Conservation (phyloP, 2,113 vertebrate genomes). For the Mastomys coucha region DNA sequence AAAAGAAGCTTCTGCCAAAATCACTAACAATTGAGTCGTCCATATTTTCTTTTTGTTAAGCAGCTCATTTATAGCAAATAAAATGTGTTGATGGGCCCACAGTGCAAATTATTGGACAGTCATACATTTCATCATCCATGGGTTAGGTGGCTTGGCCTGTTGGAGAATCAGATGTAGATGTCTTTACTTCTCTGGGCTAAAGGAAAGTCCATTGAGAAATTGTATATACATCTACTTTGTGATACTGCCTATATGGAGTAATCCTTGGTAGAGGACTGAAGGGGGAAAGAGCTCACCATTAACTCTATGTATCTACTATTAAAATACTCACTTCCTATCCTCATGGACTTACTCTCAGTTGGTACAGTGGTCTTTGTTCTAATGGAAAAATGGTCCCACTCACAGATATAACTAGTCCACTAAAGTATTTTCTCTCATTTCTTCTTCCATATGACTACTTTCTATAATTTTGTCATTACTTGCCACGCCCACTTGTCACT, state of each 20-base stretch:
- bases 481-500: too few species aligned
- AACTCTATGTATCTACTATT: not conserved
- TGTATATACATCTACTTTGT: not conserved
- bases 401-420: not conserved
- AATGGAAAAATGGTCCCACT: not conserved
- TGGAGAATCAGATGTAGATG: not conserved
- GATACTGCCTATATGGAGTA: not conserved
- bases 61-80: not conserved
- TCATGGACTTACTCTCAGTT: not conserved
- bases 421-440: not conserved
- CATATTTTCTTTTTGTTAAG: not conserved
- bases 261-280: not conserved
- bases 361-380: not conserved
- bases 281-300: too few species aligned
- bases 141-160: not conserved
- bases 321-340: not conserved
- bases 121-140: not conserved
- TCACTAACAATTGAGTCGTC: too few species aligned
- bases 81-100: not conserved
- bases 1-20: not conserved
- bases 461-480: not conserved
- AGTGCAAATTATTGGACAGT: not conserved
- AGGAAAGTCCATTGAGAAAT: too few species aligned
- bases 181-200: not conserved
- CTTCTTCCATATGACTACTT: not conserved